Conservation (phyloP, 2,797 vertebrate species). For the Gallirallus australis region DNA sequence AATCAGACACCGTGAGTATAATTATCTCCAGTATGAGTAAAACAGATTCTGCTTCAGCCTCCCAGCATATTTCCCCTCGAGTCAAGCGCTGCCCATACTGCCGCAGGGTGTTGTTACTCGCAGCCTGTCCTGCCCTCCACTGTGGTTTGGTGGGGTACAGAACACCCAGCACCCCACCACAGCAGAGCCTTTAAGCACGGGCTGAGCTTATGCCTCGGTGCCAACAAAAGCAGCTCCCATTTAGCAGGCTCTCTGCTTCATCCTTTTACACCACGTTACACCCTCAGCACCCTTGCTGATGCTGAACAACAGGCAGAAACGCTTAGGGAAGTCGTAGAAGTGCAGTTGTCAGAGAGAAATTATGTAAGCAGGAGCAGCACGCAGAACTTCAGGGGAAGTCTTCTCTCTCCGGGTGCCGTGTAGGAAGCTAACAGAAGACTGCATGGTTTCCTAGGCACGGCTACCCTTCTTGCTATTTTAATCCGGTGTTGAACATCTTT, state of each 20-base stretch:
- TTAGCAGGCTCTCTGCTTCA: background rate
- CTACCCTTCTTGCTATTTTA: slow-evolving; percentile 61
- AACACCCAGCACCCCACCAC: background rate
- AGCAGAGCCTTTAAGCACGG: background rate
- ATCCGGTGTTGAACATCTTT: slow-evolving; percentile 45
- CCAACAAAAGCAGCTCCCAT: background rate
- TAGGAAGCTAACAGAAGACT: slow-evolving; percentile 53
- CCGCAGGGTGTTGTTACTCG: background rate
- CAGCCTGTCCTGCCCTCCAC: background rate
- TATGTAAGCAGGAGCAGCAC: slow-evolving; percentile 58
- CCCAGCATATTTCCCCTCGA: background rate
- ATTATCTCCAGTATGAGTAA: background rate
- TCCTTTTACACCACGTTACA: background rate
- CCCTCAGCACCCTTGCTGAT: background rate
- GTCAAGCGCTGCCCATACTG: background rate
- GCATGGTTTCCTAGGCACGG: slow-evolving; percentile 50
- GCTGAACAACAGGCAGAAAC: background rate
- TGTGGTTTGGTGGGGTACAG: background rate
- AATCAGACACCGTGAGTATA: background rate
- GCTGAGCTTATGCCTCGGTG: background rate
- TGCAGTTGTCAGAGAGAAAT: slow-evolving; percentile 34
- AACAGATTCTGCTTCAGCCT: background rate
- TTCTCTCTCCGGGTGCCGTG: slow-evolving; percentile 18
- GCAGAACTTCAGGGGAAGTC: slow-evolving; percentile 65
- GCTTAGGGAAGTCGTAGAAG: background rate